These are phyloP conservation scores for Clarias pachynema DNA, from an alignment of 2,797 vertebrate genomes.

Conservation along the genomic window DNA sequence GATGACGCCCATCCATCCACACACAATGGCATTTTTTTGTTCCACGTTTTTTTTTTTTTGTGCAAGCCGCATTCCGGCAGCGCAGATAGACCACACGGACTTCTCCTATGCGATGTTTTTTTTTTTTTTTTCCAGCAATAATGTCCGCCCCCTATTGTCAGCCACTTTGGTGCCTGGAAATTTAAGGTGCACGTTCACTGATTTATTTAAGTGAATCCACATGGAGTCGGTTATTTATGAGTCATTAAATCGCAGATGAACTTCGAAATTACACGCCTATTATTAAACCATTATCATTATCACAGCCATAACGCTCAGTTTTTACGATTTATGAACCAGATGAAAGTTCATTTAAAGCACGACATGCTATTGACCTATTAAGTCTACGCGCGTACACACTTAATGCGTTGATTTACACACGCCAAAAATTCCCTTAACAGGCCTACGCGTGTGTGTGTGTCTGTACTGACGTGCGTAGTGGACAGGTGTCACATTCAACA, in stretches of 20 bases:
- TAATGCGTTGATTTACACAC: conserved; percentile 15
- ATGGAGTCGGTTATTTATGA: conserved; percentile 65
- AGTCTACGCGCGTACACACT: conserved; percentile 30
- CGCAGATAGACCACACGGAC: conserved; percentile 71
- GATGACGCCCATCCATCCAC: conserved; percentile 78
- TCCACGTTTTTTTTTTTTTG: conserved; percentile 75
- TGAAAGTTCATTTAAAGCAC: conserved; percentile 39
- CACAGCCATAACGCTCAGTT: conserved; percentile 54
- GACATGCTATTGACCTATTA: conserved; percentile 46
- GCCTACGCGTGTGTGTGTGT: conserved; percentile 15
- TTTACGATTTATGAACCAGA: conserved; percentile 49
- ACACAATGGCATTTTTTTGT: conserved; percentile 88
- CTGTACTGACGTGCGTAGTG: not conserved
- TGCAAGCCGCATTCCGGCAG: conserved; percentile 86
- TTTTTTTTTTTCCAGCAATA: conserved; percentile 20
- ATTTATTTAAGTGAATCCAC: conserved; percentile 78
- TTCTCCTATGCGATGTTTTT: conserved; percentile 70
- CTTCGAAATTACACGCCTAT: conserved; percentile 57
- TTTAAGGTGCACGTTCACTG: conserved; percentile 61
- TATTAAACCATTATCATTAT: conserved; percentile 72
- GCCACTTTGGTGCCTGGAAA: conserved; percentile 50
- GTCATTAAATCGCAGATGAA: conserved; percentile 70
- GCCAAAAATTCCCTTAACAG: not conserved
- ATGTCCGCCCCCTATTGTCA: conserved; percentile 62
- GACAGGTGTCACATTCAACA: conserved; percentile 45